Conservation (phyloP, 2,113 vertebrate species). For the Panthera tigris region DNA sequence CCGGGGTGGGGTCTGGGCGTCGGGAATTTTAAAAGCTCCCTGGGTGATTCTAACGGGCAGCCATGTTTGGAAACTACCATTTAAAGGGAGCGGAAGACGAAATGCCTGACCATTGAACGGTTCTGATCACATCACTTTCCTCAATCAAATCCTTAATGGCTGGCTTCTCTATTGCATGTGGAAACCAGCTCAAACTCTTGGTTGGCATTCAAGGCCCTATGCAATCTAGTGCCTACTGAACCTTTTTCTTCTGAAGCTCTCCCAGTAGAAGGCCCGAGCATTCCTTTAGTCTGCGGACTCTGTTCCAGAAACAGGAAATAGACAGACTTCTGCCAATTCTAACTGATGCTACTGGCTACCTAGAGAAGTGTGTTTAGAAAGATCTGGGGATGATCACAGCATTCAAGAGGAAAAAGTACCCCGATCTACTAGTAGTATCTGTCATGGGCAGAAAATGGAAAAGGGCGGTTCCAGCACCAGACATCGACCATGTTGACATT, state of each 20-base stretch:
- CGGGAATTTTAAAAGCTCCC: neutral
- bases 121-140: neutral
- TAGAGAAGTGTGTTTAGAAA: neutral
- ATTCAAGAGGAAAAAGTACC: neutral
- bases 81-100: constrained; percentile 6
- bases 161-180: neutral
- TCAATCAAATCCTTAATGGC: neutral
- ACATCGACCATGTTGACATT: neutral
- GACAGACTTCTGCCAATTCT: neutral
- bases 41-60: neutral
- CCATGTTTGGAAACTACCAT: constrained; percentile 10
- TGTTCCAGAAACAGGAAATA: neutral
- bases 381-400: neutral
- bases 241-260: neutral
- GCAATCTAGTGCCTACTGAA: neutral
- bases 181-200: neutral
- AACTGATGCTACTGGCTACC: neutral
- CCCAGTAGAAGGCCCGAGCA: neutral
- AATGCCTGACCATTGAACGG: neutral
- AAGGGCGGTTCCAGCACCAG: neutral
- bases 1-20: neutral
- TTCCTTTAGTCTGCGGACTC: neutral
- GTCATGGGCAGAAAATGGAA: neutral
- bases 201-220: constrained; percentile 7
- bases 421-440: neutral